Conservation (phyloP, 2,113 vertebrate genomes). For the Phalacrocorax pelagicus region DNA sequence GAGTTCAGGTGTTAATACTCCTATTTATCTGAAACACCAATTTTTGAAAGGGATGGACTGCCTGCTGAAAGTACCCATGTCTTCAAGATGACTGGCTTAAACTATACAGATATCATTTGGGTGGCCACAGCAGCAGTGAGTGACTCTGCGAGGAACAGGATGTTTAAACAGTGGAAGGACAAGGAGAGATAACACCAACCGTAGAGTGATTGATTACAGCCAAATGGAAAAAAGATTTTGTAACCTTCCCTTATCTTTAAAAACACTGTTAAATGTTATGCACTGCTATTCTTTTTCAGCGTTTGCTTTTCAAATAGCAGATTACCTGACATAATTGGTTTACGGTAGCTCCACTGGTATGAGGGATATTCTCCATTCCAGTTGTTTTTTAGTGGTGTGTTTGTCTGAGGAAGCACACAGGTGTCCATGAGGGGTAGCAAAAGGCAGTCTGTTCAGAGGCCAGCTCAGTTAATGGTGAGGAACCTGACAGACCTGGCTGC, state of each 20-base stretch:
- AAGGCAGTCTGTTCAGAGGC: neutral
- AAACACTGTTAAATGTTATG: neutral
- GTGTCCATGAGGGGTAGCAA: neutral
- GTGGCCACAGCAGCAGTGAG: neutral
- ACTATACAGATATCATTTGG: neutral
- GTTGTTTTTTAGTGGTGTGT: neutral
- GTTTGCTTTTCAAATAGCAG: neutral
- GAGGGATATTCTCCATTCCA: neutral
- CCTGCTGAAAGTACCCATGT: neutral
- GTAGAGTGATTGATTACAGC: neutral
- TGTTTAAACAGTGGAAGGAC: neutral
- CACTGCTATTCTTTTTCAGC: neutral
- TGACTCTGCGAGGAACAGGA: neutral
- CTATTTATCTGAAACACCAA: neutral
- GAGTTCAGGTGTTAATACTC: neutral
- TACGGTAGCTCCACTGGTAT: rapidly evolving
- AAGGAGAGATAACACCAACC: neutral
- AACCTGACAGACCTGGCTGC: neutral
- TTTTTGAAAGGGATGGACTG: neutral
- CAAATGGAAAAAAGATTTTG: neutral
- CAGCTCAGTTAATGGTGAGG: neutral
- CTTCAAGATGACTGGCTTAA: neutral
- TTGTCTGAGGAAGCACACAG: neutral
- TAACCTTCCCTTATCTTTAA: neutral
- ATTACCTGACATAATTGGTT: neutral